These are phyloP conservation scores for Myxocyprinus asiaticus DNA, from an alignment of 2,113 vertebrate species.

Conservation along the genomic window DNA sequence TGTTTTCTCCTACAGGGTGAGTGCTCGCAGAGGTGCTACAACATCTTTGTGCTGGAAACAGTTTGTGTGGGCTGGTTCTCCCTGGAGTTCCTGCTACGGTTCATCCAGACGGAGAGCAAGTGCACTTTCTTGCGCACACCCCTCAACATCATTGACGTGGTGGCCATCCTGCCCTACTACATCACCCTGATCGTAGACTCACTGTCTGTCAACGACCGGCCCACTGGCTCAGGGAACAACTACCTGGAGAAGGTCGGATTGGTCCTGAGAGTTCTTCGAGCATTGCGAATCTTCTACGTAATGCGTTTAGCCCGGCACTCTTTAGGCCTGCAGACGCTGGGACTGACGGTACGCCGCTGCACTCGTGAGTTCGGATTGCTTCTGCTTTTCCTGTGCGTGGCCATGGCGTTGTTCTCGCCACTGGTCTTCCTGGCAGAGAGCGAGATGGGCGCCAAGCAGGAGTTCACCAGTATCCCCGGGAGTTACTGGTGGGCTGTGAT, in stretches of 20 bases:
- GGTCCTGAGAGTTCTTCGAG: slow-evolving; percentile 87
- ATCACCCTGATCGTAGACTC: slow-evolving; percentile 87
- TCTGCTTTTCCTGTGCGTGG: slow-evolving; percentile 92
- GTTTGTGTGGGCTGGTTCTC: slow-evolving; percentile 98
- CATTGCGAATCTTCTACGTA: slow-evolving; percentile 92
- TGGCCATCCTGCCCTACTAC: slow-evolving; percentile 95
- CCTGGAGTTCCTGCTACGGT: slow-evolving; percentile 91
- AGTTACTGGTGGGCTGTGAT: slow-evolving; percentile 99
- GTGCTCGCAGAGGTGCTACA: slow-evolving; percentile 87
- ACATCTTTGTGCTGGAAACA: slow-evolving; percentile 94
- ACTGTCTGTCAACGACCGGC: slow-evolving; percentile 73
- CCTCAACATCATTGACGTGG: slow-evolving; percentile 89
- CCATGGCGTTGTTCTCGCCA: slow-evolving; percentile 93
- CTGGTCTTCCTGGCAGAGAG: slow-evolving; percentile 93
- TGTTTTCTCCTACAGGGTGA: slow-evolving; percentile 78
- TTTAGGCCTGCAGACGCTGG: slow-evolving; percentile 89
- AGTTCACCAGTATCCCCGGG: slow-evolving; percentile 93
- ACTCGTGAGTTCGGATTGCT: slow-evolving; percentile 90
- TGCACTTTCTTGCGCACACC: slow-evolving; percentile 90
- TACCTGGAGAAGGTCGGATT: slow-evolving; percentile 92
- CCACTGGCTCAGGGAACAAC: slow-evolving; percentile 81
- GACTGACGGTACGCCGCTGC: slow-evolving; percentile 89
- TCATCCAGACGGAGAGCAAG: slow-evolving; percentile 92
- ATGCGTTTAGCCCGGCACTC: slow-evolving; percentile 93
- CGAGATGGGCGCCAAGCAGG: slow-evolving; percentile 91